Base-by-base conservation (phyloP, 1,140 invertebrate genomes). In the Colletes gigas region DNA sequence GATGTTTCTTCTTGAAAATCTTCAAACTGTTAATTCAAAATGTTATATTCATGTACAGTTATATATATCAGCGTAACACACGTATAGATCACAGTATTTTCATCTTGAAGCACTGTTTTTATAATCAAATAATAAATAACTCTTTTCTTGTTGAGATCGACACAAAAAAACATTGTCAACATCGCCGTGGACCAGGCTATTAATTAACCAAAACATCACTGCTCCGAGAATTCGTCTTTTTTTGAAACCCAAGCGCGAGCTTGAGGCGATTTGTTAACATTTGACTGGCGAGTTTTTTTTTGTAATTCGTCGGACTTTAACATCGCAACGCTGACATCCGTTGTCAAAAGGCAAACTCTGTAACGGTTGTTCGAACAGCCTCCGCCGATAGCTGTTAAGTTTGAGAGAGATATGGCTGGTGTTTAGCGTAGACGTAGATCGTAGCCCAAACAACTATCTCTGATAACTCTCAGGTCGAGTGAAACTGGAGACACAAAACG, bases 401-500 rank as follows among this genome's bases (percentile, higher is more conserved):
- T 60, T 63, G 10, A 41, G 62, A 41, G 59, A 17, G 21, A 21
- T n/a, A n/a, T 70, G 66, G 76, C 60, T 70, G 78, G 17, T 30
- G 30, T 85, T 82, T 62, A 78, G 21, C 44, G 30, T 83, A 71
- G 76, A 54, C 15, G 67, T 89, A 73, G 88, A 83, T 87, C 84
- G 81, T 90, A 91, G 90, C 85, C 80, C 55, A 75, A 75, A 71
- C 78, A 85, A 88, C 77, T 89, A 88, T 91, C 72, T 92, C 54
- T 92, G 90, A 89, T 91, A 91, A 91, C 93, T 93, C 65, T 91
- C 89, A 94, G 94, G 93, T 93, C 88, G 83, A 71, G 88, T 89
- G 86, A 93, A 93, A 91, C 91, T 94, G 90, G 91, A 93, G 93
- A 95, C 94, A 94, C 94, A 90, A 92, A 92, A 94, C 93, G 87